Conservation (phyloP, 2,888 invertebrate species). For the Watsonalla cultraria region DNA sequence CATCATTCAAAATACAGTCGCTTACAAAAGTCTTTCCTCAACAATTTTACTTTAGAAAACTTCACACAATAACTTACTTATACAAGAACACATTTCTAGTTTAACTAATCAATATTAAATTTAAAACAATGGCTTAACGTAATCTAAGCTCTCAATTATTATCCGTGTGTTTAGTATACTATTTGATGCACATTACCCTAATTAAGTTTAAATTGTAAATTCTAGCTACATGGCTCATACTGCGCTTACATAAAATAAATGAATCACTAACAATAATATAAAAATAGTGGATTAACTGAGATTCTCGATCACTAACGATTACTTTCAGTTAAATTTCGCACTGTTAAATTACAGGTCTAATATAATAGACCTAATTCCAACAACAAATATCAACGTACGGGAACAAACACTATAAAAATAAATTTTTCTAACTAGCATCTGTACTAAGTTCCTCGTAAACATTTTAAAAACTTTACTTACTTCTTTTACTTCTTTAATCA, state of each 20-base stretch:
- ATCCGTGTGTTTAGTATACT: conserved; percentile 36
- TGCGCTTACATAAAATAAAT: conserved; percentile 39
- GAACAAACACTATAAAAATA: background rate
- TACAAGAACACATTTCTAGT: conserved; percentile 54
- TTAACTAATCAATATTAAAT: conserved; percentile 27
- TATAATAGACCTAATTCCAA: background rate
- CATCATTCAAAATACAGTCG: background rate
- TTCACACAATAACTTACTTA: conserved; percentile 4
- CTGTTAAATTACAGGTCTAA: background rate
- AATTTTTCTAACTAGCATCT: background rate
- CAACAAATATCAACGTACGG: background rate
- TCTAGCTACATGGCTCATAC: conserved; percentile 41
- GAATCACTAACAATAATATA: conserved; percentile 31
- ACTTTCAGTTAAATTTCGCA: background rate
- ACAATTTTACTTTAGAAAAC: background rate
- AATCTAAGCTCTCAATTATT: conserved; percentile 60
- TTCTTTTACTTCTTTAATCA: background rate
- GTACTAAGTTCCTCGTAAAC: background rate
- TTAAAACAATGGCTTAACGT: conserved; percentile 34
- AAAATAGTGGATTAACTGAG: conserved; percentile 50
- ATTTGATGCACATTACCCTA: conserved; percentile 18
- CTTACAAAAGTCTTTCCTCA: background rate
- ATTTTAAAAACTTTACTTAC: background rate
- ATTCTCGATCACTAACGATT: conserved; percentile 31
- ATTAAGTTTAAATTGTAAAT: conserved; percentile 39